Evolutionary conservation across 2,113 vertebrate species (phyloP).

Genomic region (Poeciliopsis turrubarensis): DNA sequence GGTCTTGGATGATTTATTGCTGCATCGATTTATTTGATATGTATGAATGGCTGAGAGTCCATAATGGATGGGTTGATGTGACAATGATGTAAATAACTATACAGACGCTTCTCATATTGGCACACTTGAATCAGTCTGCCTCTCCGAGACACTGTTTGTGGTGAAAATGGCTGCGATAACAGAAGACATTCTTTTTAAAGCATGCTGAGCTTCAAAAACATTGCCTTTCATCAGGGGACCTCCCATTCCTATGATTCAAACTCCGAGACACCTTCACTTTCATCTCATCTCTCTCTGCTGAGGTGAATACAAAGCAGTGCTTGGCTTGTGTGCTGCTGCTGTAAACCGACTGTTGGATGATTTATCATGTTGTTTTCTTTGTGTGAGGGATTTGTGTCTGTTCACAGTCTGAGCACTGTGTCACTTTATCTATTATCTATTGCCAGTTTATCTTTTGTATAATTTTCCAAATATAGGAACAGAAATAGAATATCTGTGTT

Average conservation of each 20-base stretch:
- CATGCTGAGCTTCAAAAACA: constrained; percentile 46
- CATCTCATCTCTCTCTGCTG: constrained; percentile 43
- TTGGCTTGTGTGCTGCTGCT: constrained; percentile 15
- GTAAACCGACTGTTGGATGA: constrained; percentile 30
- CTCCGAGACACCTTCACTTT: constrained; percentile 63
- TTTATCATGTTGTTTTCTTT: constrained; percentile 19
- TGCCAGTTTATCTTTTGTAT: constrained; percentile 21
- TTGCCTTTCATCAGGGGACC: constrained; percentile 56
- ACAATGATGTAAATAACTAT: constrained; percentile 25
- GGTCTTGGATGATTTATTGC: neutral
- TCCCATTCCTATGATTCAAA: constrained; percentile 62
- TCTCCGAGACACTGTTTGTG: constrained; percentile 36
- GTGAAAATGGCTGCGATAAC: constrained; percentile 63
- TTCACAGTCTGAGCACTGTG: neutral
- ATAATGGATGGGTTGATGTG: neutral
- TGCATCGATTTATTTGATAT: neutral
- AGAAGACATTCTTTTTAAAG: constrained; percentile 54
- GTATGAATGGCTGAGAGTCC: neutral
- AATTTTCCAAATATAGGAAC: constrained; percentile 24
- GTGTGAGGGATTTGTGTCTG: constrained; percentile 20
- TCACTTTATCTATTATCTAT: constrained; percentile 15
- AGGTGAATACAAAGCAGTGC: constrained; percentile 55
- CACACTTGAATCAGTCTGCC: constrained; percentile 51
- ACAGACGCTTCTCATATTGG: constrained; percentile 22
- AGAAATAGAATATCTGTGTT: neutral